phyloP scores from a whole-genome alignment of 2,888 invertebrate species.

The Drosophila atripex region DNA sequence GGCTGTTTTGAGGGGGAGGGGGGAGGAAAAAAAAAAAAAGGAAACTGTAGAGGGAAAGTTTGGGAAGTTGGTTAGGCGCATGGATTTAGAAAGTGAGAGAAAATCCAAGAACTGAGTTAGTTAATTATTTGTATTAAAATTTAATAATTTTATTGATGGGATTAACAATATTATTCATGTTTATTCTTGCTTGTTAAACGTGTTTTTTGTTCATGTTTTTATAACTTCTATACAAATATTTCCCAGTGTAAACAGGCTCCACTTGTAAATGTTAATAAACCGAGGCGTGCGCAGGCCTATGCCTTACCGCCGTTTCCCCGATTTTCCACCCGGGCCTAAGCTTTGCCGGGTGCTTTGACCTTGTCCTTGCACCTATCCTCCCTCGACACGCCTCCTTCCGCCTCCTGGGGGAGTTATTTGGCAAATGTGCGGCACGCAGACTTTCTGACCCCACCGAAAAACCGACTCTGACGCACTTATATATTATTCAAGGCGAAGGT shows the following conservation, averaged over 20 bases:
- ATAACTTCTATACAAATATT: neutral
- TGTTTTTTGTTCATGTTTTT: neutral
- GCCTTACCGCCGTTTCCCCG: slow-evolving; percentile 10
- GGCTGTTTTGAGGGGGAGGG: slow-evolving; percentile 13
- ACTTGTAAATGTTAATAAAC: slow-evolving; percentile 77
- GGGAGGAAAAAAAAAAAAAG: slow-evolving; percentile 8
- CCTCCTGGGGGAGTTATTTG: slow-evolving; percentile 74
- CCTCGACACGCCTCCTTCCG: slow-evolving; percentile 23
- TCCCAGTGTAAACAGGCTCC: slow-evolving; percentile 48
- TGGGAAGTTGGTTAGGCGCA: neutral
- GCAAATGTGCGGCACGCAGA: slow-evolving; percentile 74
- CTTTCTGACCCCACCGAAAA: slow-evolving; percentile 41
- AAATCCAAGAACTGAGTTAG: neutral
- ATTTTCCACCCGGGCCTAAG: slow-evolving; percentile 4
- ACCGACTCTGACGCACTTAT: slow-evolving; percentile 64
- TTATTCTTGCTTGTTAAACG: neutral
- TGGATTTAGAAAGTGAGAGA: neutral
- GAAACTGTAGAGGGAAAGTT: slow-evolving; percentile 7
- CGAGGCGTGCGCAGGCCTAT: slow-evolving; percentile 52
- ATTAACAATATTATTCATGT: too few relatives aligned
- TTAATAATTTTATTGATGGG: neutral
- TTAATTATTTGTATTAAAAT: neutral
- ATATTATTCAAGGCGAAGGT: slow-evolving; percentile 73
- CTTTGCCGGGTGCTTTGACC: slow-evolving; percentile 78
- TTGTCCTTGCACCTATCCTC: slow-evolving; percentile 67